Evolutionary conservation across 2,797 vertebrate genomes (phyloP).

Genomic region (Gastrophryne carolinensis): DNA sequence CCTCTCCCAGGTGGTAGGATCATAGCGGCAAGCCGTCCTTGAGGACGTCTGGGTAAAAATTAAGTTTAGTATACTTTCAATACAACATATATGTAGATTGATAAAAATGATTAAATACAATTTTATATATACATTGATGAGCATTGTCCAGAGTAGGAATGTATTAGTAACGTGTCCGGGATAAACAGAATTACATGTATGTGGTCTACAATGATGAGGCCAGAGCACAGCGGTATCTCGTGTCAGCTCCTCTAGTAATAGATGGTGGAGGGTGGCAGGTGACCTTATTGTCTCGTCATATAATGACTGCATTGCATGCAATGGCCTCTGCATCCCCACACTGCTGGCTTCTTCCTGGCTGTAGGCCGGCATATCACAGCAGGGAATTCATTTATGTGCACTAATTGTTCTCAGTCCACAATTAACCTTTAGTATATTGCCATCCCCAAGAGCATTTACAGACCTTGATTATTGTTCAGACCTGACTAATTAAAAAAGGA

Average conservation of each 20-base stretch:
- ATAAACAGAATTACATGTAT: background rate
- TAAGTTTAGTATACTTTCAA: no score
- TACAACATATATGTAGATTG: no score
- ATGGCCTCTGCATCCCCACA: background rate
- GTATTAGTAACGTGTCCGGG: no score
- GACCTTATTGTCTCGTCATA: background rate
- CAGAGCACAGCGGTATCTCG: background rate
- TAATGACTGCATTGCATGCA: conserved; percentile 35
- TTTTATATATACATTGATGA: no score
- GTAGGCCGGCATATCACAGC: background rate
- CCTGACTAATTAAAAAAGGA: background rate
- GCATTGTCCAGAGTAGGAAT: no score
- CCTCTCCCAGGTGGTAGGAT: no score
- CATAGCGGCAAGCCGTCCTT: no score
- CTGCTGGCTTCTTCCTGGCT: background rate
- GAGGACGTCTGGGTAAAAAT: no score
- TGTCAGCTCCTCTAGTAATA: background rate
- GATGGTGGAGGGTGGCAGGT: background rate
- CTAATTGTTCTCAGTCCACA: background rate
- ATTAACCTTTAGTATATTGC: background rate
- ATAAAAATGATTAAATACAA: no score
- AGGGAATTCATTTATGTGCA: background rate
- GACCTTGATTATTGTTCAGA: background rate
- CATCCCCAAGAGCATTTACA: background rate
- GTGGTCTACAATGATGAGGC: background rate